Percentiles rank a stretch among this genome's conserved stretches.
phyloP scores from a whole-genome alignment of 2,888 invertebrate genomes.

The Agelastica alni region DNA sequence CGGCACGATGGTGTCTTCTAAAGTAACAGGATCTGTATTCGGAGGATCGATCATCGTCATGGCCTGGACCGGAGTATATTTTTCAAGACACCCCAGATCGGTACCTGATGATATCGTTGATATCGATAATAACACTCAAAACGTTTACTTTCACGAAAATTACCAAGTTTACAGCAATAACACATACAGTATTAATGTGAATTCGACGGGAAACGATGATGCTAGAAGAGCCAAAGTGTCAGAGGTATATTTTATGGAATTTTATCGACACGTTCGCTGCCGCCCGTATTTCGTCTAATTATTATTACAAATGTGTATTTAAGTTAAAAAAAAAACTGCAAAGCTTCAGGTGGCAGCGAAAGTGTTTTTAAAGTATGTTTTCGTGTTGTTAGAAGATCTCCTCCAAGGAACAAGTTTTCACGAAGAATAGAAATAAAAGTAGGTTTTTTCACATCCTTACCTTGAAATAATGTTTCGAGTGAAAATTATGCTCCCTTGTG shows the following conservation, averaged over 20 bases:
- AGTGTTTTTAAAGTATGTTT: no score
- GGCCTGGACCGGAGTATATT: constrained; percentile 60
- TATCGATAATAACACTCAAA: background rate
- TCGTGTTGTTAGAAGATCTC: no score
- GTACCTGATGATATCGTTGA: background rate
- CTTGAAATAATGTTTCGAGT: no score
- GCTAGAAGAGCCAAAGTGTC: constrained; percentile 55
- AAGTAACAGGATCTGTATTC: constrained; percentile 31
- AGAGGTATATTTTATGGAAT: constrained; percentile 43
- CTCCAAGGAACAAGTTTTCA: no score
- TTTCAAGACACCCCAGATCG: constrained; percentile 49
- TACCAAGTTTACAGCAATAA: constrained; percentile 14
- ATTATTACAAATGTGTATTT: no score
- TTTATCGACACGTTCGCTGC: background rate
- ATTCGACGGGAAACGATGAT: constrained; percentile 36
- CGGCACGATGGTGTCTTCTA: constrained; percentile 14
- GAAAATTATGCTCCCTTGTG: no score
- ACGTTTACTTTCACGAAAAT: background rate
- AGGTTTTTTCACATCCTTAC: no score
- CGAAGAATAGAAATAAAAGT: no score
- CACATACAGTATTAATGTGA: constrained; percentile 17
- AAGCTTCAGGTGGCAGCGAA: no score
- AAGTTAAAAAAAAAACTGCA: no score
- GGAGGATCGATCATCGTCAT: constrained; percentile 57
- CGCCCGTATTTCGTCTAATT: no score